Conservation (phyloP, 2,797 vertebrate genomes). For the Ambastaia sidthimunki region DNA sequence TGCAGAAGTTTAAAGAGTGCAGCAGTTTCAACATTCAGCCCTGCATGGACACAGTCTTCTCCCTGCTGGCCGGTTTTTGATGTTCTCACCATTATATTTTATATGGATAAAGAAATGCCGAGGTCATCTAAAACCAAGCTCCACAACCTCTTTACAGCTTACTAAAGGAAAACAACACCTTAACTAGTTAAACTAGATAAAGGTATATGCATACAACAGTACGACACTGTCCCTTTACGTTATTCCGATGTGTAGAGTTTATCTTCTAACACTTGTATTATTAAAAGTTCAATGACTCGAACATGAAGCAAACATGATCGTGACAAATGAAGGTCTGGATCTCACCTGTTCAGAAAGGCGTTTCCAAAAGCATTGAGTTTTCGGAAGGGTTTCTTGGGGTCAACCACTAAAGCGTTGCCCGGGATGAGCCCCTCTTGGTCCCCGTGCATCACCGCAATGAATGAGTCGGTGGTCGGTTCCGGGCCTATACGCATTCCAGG, state of each 20-base stretch:
- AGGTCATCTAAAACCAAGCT: neutral
- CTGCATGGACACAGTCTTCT: neutral
- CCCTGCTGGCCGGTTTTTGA: neutral
- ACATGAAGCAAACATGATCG: neutral
- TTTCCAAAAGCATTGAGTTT: slow-evolving; percentile 84
- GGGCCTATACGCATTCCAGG: slow-evolving; percentile 85
- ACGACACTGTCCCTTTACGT: neutral
- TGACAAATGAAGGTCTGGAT: neutral
- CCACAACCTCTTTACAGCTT: neutral
- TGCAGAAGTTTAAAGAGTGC: neutral
- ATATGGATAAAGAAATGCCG: neutral
- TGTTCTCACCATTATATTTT: neutral
- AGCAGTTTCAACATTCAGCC: neutral
- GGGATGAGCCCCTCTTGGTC: slow-evolving; percentile 77
- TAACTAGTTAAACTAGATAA: neutral
- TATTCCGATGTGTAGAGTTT: neutral
- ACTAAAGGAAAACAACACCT: neutral
- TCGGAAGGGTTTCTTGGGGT: slow-evolving; percentile 80
- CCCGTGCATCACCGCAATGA: slow-evolving; percentile 83
- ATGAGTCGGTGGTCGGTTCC: slow-evolving; percentile 84
- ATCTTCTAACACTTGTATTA: neutral
- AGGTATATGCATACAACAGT: too few relatives aligned
- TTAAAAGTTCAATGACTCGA: neutral
- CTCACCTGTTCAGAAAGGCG: slow-evolving; percentile 81
- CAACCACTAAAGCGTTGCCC: slow-evolving; percentile 80